These are phyloP conservation scores for Vanessa tameamea DNA, from an alignment of 1,140 invertebrate genomes.

Conservation along the genomic window DNA sequence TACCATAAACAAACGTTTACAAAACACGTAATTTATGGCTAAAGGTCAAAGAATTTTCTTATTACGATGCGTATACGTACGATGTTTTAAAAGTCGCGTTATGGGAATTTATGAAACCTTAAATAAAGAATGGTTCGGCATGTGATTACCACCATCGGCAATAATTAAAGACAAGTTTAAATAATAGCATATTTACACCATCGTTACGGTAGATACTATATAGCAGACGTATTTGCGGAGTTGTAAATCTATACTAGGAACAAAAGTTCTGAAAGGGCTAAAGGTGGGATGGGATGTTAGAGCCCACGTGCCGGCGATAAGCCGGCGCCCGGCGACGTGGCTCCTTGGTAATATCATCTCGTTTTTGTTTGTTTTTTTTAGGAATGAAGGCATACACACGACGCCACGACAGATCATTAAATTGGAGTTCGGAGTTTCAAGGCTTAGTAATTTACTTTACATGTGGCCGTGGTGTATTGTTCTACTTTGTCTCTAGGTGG, in stretches of 20 bases:
- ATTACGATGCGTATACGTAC: slow-evolving; percentile 4
- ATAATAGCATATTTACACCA: slow-evolving; percentile 6
- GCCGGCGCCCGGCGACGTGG: slow-evolving; percentile 60
- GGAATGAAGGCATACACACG: slow-evolving; percentile 37
- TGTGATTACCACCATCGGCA: neutral
- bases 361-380: slow-evolving; percentile 57
- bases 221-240: neutral
- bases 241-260: slow-evolving; percentile 50
- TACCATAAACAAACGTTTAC: slow-evolving; percentile 59
- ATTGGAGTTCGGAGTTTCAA: slow-evolving; percentile 34
- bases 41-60: slow-evolving; percentile 39
- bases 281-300: slow-evolving; percentile 44
- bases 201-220: neutral
- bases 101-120: slow-evolving; percentile 24
- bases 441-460: slow-evolving; percentile 53
- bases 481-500: slow-evolving; percentile 7
- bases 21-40: slow-evolving; percentile 48
- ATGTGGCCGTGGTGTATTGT: slow-evolving; percentile 29
- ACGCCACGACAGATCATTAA: slow-evolving; percentile 64
- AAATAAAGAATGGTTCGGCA: slow-evolving; percentile 12
- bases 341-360: slow-evolving; percentile 45
- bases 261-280: slow-evolving; percentile 46
- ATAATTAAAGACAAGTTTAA: slow-evolving; percentile 21
- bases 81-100: slow-evolving; percentile 6
- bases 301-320: slow-evolving; percentile 69